Conservation (phyloP, 2,797 vertebrate species). For the Macropus fuliginosus region DNA sequence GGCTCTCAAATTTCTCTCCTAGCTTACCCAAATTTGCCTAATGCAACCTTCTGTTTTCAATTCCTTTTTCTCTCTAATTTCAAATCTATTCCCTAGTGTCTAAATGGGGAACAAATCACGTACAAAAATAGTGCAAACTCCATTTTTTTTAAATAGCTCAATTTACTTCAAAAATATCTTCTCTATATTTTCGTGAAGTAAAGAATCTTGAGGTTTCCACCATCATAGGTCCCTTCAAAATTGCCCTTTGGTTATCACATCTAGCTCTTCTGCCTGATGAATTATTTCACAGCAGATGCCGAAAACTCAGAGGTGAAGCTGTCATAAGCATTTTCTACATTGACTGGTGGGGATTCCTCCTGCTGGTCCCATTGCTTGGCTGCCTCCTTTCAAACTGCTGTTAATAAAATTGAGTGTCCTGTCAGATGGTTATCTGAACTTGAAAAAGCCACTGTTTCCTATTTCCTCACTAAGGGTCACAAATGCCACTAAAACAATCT, state of each 20-base stretch:
- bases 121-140: background rate
- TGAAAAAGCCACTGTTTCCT: conserved; percentile 8
- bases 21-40: background rate
- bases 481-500: conserved; percentile 2
- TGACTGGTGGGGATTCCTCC: conserved; percentile 40
- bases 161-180: background rate
- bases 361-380: background rate
- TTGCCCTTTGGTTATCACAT: background rate
- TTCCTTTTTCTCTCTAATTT: background rate
- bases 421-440: conserved; percentile 44
- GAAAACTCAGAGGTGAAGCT: background rate
- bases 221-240: background rate
- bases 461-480: background rate
- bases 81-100: background rate
- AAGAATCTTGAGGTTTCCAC: background rate
- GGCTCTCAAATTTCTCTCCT: background rate
- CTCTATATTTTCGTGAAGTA: background rate
- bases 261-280: background rate
- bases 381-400: conserved; percentile 38
- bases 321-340: background rate
- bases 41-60: background rate
- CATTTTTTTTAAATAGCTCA: background rate
- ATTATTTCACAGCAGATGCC: conserved; percentile 29
- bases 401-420: conserved; percentile 60
- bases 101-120: background rate